Percentiles rank a stretch among this genome's conserved stretches.
phyloP scores from a whole-genome alignment of 64 coral and sea anemone genomes.

The Trachythela sp. region DNA sequence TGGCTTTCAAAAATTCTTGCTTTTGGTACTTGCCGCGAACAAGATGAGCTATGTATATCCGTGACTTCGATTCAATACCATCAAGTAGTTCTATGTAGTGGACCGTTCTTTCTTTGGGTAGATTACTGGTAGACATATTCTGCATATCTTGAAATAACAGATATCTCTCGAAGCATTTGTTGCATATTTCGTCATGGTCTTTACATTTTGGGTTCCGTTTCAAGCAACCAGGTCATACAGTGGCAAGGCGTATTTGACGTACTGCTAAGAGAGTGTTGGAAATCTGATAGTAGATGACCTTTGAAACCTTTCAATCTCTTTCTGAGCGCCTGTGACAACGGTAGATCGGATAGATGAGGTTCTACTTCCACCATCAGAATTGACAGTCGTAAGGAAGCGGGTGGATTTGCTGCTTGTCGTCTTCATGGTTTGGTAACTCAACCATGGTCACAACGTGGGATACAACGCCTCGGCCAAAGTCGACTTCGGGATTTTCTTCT shows the following conservation, averaged over 20 bases:
- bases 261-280: conserved; percentile 16
- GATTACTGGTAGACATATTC: not conserved
- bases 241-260: conserved; percentile 38
- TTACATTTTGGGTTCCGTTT: not conserved
- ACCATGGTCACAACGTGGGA: no score
- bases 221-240: conserved; percentile 47
- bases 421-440: no score
- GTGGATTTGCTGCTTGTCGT: no score
- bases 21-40: not conserved
- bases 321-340: not conserved
- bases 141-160: conserved; percentile 19
- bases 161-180: conserved; percentile 29
- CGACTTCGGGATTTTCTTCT: no score
- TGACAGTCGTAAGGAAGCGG: not conserved
- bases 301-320: conserved; percentile 35
- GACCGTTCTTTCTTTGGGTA: not conserved
- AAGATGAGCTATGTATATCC: not conserved
- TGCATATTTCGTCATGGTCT: conserved; percentile 23
- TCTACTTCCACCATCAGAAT: not conserved
- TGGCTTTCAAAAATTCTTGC: not conserved
- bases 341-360: not conserved
- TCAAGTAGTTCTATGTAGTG: not conserved
- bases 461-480: no score
- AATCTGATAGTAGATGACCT: conserved; percentile 34
- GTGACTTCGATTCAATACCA: not conserved